Evolutionary conservation across 64 coral and sea anemone species (phyloP), one percentile per base, ranked within the genome.

Genomic region (Acropora yongei): DNA sequence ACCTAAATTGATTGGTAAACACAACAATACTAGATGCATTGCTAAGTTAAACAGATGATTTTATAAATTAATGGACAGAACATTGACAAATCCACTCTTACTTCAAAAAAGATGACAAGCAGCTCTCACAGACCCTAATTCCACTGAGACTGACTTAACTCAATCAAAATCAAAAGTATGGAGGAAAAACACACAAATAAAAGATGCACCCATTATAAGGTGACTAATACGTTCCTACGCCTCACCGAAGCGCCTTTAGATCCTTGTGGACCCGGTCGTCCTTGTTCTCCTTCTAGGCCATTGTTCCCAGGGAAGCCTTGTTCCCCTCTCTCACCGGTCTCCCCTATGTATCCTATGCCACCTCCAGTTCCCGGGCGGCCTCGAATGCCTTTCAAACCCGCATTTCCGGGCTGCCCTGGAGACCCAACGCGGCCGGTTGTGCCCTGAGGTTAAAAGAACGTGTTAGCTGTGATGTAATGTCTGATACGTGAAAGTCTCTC

Each of bases 231-330:
- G 9, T 20, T 30, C 20, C 1, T 19, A 55, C 30, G 14, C 55
- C 80, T 83, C 41, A 83, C 80, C 58, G 1, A 18, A 46, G 57
- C 42, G 16, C 80, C 80, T 40, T 83, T 66, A 8, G 80, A 63
- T 66, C 80, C 80, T 45, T 17, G 16, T 6, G 14, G 12, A 67
- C 80, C 80, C 1, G 14, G 0, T 16, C 0, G 14, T 7, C 80
- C 80, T 83, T 83, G 80, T 67, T 83, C 80, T 2, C 80, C 58
- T 16, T 66, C 57, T 67, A 63, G 11, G 14, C 80, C 80, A 17
- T 83, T 45, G 3, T 6, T 67, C 14, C 80, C 80, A 18, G 57
- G 80, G 40, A 12, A 12, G 2, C 80, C 80, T 45, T 45, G 57
- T 13, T 57, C 57, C 13, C 80, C 80, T 5, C 41, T 60, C 2